Evolutionary conservation across 2,888 invertebrate genomes (phyloP).

Genomic region (Drosophila greeni): DNA sequence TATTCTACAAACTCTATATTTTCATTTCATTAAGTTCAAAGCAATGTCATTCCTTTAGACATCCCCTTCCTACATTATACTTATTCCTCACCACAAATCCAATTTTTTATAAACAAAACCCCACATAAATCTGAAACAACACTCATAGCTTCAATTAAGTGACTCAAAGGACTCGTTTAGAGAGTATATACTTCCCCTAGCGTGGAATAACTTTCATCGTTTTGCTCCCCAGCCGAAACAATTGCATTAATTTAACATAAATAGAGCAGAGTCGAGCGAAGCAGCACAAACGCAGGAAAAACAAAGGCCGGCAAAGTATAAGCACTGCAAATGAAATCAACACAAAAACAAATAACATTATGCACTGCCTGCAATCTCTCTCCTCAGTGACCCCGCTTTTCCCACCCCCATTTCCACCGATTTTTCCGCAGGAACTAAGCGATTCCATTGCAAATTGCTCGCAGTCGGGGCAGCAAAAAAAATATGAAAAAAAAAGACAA

Average conservation of each 20-base stretch:
- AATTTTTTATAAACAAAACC: not conserved
- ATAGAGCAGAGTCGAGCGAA: slow-evolving; percentile 35
- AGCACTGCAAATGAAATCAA: slow-evolving; percentile 49
- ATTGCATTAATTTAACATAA: slow-evolving; percentile 63
- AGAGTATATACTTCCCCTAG: slow-evolving; percentile 1
- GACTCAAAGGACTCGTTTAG: slow-evolving; percentile 35
- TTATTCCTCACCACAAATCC: not conserved
- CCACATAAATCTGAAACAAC: not conserved
- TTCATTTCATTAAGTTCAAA: not conserved
- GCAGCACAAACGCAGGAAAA: slow-evolving; percentile 26
- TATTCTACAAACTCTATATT: not conserved
- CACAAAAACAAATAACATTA: slow-evolving; percentile 53
- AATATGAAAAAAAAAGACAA: slow-evolving; percentile 14
- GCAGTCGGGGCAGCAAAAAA: slow-evolving; percentile 14
- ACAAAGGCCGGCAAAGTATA: slow-evolving; percentile 40
- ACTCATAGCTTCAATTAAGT: slow-evolving; percentile 6
- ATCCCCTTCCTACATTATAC: too few relatives aligned
- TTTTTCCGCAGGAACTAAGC: slow-evolving; percentile 49
- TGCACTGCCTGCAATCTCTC: slow-evolving; percentile 40
- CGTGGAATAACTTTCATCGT: slow-evolving; percentile 14
- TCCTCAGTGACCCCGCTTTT: not conserved
- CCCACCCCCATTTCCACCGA: slow-evolving; percentile 14
- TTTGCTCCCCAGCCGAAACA: slow-evolving; percentile 39
- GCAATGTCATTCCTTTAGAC: not conserved
- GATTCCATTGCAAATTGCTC: slow-evolving; percentile 44